Evolutionary conservation across 2,888 invertebrate species (phyloP).

Genomic region (Cyclophora punctaria): DNA sequence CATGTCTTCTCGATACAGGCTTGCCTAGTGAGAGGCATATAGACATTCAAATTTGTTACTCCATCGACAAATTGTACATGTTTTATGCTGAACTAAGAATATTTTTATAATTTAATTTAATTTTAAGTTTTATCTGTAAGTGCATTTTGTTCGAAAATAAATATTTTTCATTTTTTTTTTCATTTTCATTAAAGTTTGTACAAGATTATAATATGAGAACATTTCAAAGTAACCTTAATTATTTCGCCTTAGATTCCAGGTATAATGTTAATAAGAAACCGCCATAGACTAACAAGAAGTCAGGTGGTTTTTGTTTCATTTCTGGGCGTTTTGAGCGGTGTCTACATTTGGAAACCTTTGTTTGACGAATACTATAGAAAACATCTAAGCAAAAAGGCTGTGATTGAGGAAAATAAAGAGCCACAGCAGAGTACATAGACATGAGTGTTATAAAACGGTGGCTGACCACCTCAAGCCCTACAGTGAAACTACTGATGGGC

Average conservation of each 20-base stretch:
- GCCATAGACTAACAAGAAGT: conserved; percentile 48
- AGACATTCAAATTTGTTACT: too few relatives aligned
- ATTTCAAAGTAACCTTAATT: neutral
- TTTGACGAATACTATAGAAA: conserved; percentile 43
- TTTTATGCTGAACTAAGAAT: too few relatives aligned
- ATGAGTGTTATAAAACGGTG: conserved; percentile 39
- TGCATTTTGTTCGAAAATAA: too few relatives aligned
- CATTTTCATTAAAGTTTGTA: neutral
- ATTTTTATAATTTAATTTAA: too few relatives aligned
- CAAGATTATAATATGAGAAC: neutral
- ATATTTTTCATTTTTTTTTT: too few relatives aligned
- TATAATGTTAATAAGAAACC: conserved; percentile 61
- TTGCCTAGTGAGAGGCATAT: too few relatives aligned
- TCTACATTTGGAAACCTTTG: conserved; percentile 71
- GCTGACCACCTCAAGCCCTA: conserved; percentile 40
- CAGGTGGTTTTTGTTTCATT: conserved; percentile 54
- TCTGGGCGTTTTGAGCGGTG: conserved; percentile 60
- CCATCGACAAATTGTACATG: too few relatives aligned
- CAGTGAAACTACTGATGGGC: conserved; percentile 53
- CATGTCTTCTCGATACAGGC: too few relatives aligned
- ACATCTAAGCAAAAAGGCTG: conserved; percentile 11
- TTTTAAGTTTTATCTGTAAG: too few relatives aligned
- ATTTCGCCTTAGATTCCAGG: conserved; percentile 1
- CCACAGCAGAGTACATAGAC: conserved; percentile 20
- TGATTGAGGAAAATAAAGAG: conserved; percentile 12